phyloP scores from a whole-genome alignment of 2,888 invertebrate genomes.

The Acrocyrtus sp. region DNA sequence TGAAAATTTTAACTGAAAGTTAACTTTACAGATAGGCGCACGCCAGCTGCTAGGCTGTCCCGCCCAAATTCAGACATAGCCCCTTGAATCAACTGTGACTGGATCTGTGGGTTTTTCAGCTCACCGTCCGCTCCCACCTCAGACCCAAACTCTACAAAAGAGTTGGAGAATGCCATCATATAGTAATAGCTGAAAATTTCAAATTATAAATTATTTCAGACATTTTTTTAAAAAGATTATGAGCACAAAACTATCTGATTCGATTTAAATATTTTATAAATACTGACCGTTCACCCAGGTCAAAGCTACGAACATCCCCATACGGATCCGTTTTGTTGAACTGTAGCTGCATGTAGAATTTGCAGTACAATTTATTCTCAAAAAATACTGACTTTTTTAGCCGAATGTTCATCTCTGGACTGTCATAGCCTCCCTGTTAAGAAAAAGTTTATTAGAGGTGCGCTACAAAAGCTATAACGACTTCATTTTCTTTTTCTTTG shows the following conservation, averaged over 20 bases:
- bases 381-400: constrained; percentile 2
- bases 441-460: background rate
- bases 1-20: background rate
- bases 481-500: background rate
- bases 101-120: no score
- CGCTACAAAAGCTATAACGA: background rate
- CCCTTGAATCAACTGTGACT: constrained; percentile 4
- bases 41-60: background rate
- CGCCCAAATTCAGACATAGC: background rate
- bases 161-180: constrained; percentile 19
- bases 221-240: background rate
- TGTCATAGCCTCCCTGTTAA: constrained; percentile 13
- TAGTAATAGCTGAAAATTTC: constrained; percentile 3
- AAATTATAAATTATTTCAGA: background rate
- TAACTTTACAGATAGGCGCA: constrained; percentile 11
- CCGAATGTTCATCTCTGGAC: constrained; percentile 2
- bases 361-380: constrained; percentile 28
- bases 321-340: constrained; percentile 17
- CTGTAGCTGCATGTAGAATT: constrained; percentile 25
- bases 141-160: background rate
- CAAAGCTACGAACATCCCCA: no score
- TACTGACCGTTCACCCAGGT: background rate
- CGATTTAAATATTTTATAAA: background rate
- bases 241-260: background rate
- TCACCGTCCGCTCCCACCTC: constrained; percentile 16